Conservation (phyloP, 2,113 vertebrate species). For the Microcebus murinus region DNA sequence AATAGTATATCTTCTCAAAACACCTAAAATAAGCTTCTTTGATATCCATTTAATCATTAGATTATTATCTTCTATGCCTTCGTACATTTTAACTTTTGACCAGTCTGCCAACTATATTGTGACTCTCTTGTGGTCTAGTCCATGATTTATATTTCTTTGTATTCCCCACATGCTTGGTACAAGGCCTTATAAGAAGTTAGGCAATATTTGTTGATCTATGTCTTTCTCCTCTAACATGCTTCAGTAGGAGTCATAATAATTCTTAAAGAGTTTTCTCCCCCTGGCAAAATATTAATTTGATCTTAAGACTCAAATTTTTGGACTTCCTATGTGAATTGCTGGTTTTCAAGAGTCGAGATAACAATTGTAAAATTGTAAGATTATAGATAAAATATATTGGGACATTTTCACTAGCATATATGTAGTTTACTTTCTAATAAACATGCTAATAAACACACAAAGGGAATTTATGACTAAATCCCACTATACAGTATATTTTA, state of each 20-base stretch:
- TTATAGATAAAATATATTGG: neutral
- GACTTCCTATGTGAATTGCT: neutral
- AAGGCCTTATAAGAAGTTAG: neutral
- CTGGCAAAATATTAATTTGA: conserved; percentile 41
- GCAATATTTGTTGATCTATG: neutral
- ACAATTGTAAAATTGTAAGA: conserved; percentile 33
- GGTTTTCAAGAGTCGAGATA: conserved; percentile 38
- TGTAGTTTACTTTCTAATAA: conserved; percentile 13
- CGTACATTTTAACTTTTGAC: neutral
- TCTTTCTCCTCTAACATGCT: neutral
- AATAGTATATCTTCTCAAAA: conserved; percentile 44
- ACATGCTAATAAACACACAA: neutral
- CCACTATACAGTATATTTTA: neutral
- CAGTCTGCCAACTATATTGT: neutral
- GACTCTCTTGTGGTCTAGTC: neutral
- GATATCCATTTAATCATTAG: neutral
- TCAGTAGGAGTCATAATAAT: neutral
- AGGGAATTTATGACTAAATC: conserved; percentile 23
- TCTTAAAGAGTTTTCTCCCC: neutral
- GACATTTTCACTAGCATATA: neutral
- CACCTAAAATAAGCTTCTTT: neutral
- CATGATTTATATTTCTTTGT: neutral
- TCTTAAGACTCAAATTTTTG: conserved; percentile 43
- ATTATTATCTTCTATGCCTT: neutral
- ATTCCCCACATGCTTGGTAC: neutral